Evolutionary conservation across 2,888 invertebrate genomes (phyloP), one percentile per base, ranked within the genome.

Genomic region (Chirona hameri): DNA sequence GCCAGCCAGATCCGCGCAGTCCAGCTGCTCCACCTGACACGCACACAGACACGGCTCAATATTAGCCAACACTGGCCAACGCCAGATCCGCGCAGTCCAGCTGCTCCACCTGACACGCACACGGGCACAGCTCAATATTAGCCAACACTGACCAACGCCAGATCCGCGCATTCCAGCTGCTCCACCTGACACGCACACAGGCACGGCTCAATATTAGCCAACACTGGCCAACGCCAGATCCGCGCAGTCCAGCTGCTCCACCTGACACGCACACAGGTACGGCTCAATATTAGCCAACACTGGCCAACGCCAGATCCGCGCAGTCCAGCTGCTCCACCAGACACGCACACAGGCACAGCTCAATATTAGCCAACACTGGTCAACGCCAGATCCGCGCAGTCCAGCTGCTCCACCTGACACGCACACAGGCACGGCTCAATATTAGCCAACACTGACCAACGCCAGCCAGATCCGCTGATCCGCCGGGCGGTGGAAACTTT

Each of bases 201-300:
- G n/a, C 60, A 10, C 60, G 60, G n/a, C 60, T 21, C 60, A 3
- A 24, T 10, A 24, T n/a, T 5, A 7, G 39, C 39, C 39, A 39
- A 7, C 39, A 39, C 39, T 39, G 39, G 39, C 60, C 24, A 55
- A 55, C 55, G 18, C 10, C 10, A 7, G 14, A 14, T 7, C 52
- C 52, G 52, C 52, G 81, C n/a, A 84, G 29, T 21, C 76, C n/a
- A 65, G 0, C 4, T 46, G 29, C 72, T 72, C 72, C 31, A 72
- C 72, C 65, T 69, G 65, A n/a, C 60, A 60, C 60, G 10, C 24
- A 10, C 24, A n/a, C 60, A 60, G n/a, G n/a, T n/a, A 10, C 60
- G 60, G n/a, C 60, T 21, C 60, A 3, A 24, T 10, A 24, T n/a
- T 5, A 7, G 39, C 39, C 39, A 39, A 7, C 39, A 39, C 39